Base-by-base conservation (phyloP, 2,113 vertebrate species). In the Phyllopteryx taeniolatus region DNA sequence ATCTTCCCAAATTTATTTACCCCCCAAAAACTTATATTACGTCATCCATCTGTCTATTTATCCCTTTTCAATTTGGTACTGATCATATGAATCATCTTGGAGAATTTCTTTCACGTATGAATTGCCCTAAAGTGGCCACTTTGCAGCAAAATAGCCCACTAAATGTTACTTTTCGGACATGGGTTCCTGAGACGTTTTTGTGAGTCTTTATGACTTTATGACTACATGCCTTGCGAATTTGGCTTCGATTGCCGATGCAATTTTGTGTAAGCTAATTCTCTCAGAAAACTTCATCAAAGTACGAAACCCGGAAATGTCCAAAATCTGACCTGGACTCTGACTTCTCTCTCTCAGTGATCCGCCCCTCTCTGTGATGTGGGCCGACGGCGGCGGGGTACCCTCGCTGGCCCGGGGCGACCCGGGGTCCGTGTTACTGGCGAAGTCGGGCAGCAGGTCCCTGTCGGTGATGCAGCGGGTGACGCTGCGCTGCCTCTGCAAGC, bases 391-490 rank as follows among this genome's bases (percentile, higher is more conserved):
- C 0, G 87, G 86, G 3, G 81, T 81, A 5, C 74, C 75, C 62
- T 91, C 87, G 1, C 81, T 56, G 2, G 83, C 39, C 74, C 72
- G 78, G 51, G 90, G 90, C 0, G 89, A 91, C 3, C 86, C 78
- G 0, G 90, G 84, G 17, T 92, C 91, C 72, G 87, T 91, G 15
- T 89, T 87, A 6, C 73, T 85, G 72, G 76, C 75, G 2, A 83
- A 77, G 70, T 92, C 91, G 0, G 88, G 80, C 43, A 87, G 85
- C 1, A 85, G 85, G 42, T 91, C 89, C 75, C 90, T 82, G 84
- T 93, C 91, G 1, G 87, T 91, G 86, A 92, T 91, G 78, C 88
- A 91, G 17, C 90, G 85, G 5, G 80, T 70, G 73, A 93, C 71
- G 79, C 91, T 93, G 72, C 56, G 56, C 66, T 90, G 88, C 61